Base-by-base conservation (phyloP, 2,888 invertebrate species). In the Eudemis profundana region DNA sequence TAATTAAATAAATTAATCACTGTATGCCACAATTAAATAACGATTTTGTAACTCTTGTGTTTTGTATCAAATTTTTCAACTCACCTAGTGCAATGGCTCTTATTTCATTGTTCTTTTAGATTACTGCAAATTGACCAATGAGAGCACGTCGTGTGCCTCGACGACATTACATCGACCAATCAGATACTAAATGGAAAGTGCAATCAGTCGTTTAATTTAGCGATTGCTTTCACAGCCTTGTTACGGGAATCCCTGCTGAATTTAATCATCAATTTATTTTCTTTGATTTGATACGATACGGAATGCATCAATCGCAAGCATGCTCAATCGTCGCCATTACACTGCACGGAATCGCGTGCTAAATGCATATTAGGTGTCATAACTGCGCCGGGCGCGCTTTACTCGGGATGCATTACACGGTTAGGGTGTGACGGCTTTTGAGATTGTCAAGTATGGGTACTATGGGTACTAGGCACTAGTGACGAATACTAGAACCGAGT, bases 331-430 rank as follows among this genome's bases (percentile, higher is more conserved):
- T 63, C 63, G 73, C 78, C 80, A 86, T 87, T 86, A 85, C 78
- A 76, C 74, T 68, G 73, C 82, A 79, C 76, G 76, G 75, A 68
- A 79, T 90, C 78, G 91, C 91, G 89, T 91, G 91, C 76, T 76
- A 71, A 83, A 83, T 79, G 86, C 84, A 85, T 90, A 91, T 91
- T 91, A 90, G 87, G 84, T 89, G 86, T 88, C 90, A 90, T 88
- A 88, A 85, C 85, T 78, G 76, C 82, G 75, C 72, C 72, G 74
- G 80, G 78, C 82, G 79, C 75, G 82, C 83, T 85, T 84, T 81
- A 76, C 76, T 80, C 69, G 75, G 70, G 69, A 66, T 66, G 67
- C 66, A 68, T 56, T 60, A 46, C 17, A 72, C 69, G 74, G 78
- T 64, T 65, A 5, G 2, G 61, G 40, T 68, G 70, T 61, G 47